Evolutionary conservation across 2,888 invertebrate species (phyloP).

Genomic region (Chrysopilus asiliformis): DNA sequence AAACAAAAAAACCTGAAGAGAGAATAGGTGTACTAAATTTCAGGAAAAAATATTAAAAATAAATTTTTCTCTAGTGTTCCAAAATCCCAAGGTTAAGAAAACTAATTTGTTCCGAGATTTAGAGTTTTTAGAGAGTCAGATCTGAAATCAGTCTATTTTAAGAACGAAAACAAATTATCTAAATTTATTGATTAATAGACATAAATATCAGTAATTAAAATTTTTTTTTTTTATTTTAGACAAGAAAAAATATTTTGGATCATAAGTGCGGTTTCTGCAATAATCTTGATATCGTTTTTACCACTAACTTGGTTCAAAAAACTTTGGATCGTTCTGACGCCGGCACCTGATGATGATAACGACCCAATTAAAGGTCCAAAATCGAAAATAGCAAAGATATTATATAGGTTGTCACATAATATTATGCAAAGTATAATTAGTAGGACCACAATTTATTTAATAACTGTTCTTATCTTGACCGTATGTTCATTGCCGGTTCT

Average conservation of each 20-base stretch:
- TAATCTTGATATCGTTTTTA: constrained; percentile 45
- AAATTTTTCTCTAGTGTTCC: too few species aligned
- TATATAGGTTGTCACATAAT: constrained; percentile 47
- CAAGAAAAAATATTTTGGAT: constrained; percentile 35
- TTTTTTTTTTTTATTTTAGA: constrained; percentile 18
- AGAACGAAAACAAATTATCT: too few species aligned
- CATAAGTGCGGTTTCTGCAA: constrained; percentile 34
- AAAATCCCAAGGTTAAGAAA: too few species aligned
- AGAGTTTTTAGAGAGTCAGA: too few species aligned
- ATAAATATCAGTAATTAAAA: constrained; percentile 1
- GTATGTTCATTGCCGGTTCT: constrained; percentile 54
- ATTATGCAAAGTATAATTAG: constrained; percentile 49
- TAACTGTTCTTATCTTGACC: constrained; percentile 50
- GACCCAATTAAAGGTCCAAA: constrained; percentile 32
- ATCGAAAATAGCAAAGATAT: constrained; percentile 38
- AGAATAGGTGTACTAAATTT: too few species aligned
- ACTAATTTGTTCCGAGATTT: too few species aligned
- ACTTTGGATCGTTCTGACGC: constrained; percentile 43
- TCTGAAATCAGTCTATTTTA: too few species aligned
- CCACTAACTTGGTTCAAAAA: constrained; percentile 66
- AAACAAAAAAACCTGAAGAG: too few species aligned
- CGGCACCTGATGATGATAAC: constrained; percentile 14
- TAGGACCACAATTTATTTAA: constrained; percentile 51
- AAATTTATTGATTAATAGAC: neutral
- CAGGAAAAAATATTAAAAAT: too few species aligned